Evolutionary conservation across 2,888 invertebrate genomes (phyloP).

Genomic region (Coelogynopora nodosa): DNA sequence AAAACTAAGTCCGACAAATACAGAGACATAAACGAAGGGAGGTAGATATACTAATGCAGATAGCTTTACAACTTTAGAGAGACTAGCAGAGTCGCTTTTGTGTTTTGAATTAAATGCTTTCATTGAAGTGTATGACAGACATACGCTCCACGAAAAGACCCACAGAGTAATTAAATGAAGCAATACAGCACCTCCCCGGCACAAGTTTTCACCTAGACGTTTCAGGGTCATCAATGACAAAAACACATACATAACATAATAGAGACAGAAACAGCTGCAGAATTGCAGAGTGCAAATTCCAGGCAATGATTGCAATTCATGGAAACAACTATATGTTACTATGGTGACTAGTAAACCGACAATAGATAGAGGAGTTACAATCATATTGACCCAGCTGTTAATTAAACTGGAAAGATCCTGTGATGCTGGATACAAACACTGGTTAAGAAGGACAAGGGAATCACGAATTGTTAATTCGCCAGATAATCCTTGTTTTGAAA

Average conservation of each 20-base stretch:
- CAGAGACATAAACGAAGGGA: background rate
- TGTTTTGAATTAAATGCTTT: background rate
- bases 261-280: background rate
- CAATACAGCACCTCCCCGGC: background rate
- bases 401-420: background rate
- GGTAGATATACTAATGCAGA: background rate
- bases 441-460: no score
- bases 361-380: background rate
- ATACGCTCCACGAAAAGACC: background rate
- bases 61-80: background rate
- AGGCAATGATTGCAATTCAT: background rate
- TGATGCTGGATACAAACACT: background rate
- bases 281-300: slow-evolving; percentile 16
- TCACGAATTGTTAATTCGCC: no score
- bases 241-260: background rate
- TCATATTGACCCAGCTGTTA: slow-evolving; percentile 21
- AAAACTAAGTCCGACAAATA: background rate
- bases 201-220: background rate
- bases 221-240: background rate
- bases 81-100: no score
- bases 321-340: background rate
- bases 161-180: background rate
- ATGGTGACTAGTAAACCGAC: background rate
- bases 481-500: no score
- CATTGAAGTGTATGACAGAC: background rate